Base-by-base conservation (phyloP, 2,888 invertebrate species). In the Baccha elongata region DNA sequence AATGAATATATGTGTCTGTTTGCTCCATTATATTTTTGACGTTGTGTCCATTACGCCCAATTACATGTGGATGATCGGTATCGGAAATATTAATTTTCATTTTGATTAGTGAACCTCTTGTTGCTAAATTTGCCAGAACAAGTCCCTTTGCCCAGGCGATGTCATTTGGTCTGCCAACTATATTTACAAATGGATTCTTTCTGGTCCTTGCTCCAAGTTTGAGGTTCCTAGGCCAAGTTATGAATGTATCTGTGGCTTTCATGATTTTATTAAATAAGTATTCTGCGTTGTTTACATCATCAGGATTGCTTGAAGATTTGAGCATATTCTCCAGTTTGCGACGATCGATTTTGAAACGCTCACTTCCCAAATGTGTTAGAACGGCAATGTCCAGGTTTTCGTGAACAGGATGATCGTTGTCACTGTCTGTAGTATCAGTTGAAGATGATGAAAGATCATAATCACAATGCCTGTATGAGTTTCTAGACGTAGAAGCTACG, bases 1-100 rank as follows among this genome's bases (percentile, higher is more conserved):
- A 99, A 92, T 99, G 99, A 86, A 99, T 98, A 91, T 99, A 99
- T 87, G 99, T 99, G 13, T 95, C 94, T 0, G 99, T 99, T 87
- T 97, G 96, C 87, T 97, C 96, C 99, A 99, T 98, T 81, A 96
- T 94, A 73, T 92, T 91, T 88, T 93, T 93, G 74, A 94, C 94
- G 58, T 93, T 93, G 86, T 92, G 91, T 35, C 94, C 94, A 72
- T 94, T 94, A 87, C 94, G 94, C 84, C 99, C 99, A 88, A 99
- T 99, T 84, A 99, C 98, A 90, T 99, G 99, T 17, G 99, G 98
- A 91, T 99, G 99, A 89, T 99, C 98, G 11, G 98, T 98, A 91
- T 98, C 98, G 87, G 98, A 97, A 80, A 99, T 97, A 90, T 99
- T 98, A 92, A 99, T 95, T 92, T 99, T 99, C 95, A 99, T 95